Base-by-base conservation (phyloP, 2,797 vertebrate genomes). In the Brachyrhaphis roseni region DNA sequence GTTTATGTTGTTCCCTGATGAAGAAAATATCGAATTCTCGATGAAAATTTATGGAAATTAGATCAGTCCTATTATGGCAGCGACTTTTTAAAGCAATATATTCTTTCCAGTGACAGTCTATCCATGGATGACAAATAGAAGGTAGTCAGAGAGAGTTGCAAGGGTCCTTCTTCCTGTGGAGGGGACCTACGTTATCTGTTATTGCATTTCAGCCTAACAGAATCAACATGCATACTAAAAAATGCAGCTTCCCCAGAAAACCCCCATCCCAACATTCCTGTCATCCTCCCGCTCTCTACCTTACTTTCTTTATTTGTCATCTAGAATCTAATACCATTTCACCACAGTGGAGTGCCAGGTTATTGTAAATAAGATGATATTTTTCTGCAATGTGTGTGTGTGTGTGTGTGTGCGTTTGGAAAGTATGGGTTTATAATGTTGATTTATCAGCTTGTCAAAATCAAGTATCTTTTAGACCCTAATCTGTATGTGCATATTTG, bases 11-110 rank as follows among this genome's bases (percentile, higher is more conserved):
- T 96, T 95, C 92, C 78, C 93, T 93, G 92, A 95, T 96, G 95
- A 96, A 93, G 92, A 94, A 95, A 95, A 96, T 94, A 96, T 96
- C 93, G 95, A 91, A 96, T 95, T 96, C 91, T 87, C 90, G 90
- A 94, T 95, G 94, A 95, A 96, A 96, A 96, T 96, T 92, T 96
- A 96, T 96, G 96, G 95, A 96, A 96, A 96, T 96, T 94, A 94
- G 91, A 96, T 96, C 94, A 96, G 84, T 85, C 92, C 94, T 93
- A 96, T 96, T 96, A 96, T 86, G 86, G 90, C 93, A 82, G 91
- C 91, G 93, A 96, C 95, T 96, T 96, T 96, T 96, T 95, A 94
- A 95, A 94, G 95, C 95, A 96, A 96, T 96, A 96, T 96, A 94
- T 95, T 95, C 93, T 95, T 94, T 87, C 88, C 91, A 89, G 91